A percentile compares a stretch with the other conserved stretches of the same genome.
phyloP scores from a whole-genome alignment of 2,797 vertebrate species.

The Ctenosaura bakeri region DNA sequence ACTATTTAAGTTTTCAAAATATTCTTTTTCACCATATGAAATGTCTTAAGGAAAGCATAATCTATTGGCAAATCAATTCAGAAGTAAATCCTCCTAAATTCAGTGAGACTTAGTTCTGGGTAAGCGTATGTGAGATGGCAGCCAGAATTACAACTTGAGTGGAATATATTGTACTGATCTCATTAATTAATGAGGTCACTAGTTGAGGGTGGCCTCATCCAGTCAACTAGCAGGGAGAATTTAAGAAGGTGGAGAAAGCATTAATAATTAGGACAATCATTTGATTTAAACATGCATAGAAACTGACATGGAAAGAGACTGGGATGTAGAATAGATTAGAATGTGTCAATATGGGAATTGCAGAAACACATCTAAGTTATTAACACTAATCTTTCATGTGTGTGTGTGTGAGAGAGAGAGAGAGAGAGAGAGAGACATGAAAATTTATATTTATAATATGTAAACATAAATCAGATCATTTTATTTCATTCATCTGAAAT shows the following conservation, averaged over 20 bases:
- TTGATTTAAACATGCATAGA: neutral
- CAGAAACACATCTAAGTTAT: neutral
- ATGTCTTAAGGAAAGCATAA: neutral
- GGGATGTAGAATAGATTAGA: fast-evolving
- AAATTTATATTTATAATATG: neutral
- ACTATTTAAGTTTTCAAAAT: neutral
- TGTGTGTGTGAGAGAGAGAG: too few species aligned
- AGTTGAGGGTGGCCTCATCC: neutral
- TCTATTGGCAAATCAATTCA: neutral
- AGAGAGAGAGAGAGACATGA: neutral
- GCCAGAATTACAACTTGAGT: neutral
- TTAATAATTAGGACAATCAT: neutral
- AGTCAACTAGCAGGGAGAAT: neutral
- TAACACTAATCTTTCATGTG: too few species aligned
- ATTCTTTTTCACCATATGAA: neutral
- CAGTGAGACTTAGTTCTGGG: too few species aligned
- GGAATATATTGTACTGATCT: neutral
- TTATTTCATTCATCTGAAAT: neutral
- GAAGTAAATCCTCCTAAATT: too few species aligned
- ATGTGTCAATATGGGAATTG: neutral
- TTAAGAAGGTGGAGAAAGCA: conserved; percentile 1
- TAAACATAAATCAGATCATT: neutral
- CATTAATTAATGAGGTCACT: conserved; percentile 1
- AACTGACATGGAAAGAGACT: neutral
- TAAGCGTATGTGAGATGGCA: neutral